Base-by-base conservation (phyloP, 2,113 vertebrate genomes). In the Gobio gobio region DNA sequence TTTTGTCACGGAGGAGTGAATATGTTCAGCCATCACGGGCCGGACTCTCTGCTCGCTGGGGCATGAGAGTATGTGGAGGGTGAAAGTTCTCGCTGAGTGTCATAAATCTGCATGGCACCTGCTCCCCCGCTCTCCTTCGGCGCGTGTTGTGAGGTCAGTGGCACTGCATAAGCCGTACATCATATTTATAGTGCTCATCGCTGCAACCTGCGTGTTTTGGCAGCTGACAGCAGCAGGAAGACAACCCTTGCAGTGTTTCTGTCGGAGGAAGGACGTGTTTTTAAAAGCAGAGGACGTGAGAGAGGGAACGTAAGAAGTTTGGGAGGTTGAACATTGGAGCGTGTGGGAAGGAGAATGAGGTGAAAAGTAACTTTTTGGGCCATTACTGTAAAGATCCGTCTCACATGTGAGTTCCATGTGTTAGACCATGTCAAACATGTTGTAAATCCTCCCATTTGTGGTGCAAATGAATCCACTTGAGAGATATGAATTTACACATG, bases 171-270 rank as follows among this genome's bases (percentile, higher is more conserved):
- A 90, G 89, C 91, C 89, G 92, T 94, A 89, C 86, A 92, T 93
- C 92, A 94, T 91, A 91, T 94, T 94, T 94, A 93, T 93, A 90
- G 90, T 87, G 86, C 90, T 92, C 91, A 91, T 92, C 93, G 86
- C 92, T 90, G 92, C 86, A 22, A 68, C 77, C 89, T 75, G 90
- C 93, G 92, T 94, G 93, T 93, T 94, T 94, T 94, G 92, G 91
- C 93, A 94, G 93, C 92, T 93, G 91, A 93, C 89, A 74, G 88
- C 88, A 90, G 86, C 82, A 16, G 88, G 87, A 74, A 84, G 76
- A 64, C 66, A 72, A 79, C 70, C 70, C 76, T 86, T 68, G 74
- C 59, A 1, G 47, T 24, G 36, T 74, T 79, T 88, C 72, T 61
- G 45, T 85, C 78, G 16, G 66, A 29, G 73, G 36, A 73, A 83